Conservation (phyloP, 2,888 invertebrate species). For the Drosophila limbata region DNA sequence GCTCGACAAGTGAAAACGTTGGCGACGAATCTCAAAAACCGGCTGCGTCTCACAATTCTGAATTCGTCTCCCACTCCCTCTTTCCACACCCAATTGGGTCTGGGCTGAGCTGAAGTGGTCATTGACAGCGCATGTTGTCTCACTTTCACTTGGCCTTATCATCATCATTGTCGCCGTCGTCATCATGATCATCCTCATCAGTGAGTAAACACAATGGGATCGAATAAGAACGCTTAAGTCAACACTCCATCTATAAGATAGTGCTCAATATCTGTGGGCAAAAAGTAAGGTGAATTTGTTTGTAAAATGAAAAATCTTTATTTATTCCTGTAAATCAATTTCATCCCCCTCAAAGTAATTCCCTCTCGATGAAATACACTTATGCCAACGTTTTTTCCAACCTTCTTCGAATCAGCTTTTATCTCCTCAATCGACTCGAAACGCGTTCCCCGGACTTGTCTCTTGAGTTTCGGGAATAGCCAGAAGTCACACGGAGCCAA, state of each 20-base stretch:
- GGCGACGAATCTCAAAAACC: conserved; percentile 42
- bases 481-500: too few relatives aligned
- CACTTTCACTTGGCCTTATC: conserved; percentile 47
- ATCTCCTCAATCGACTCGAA: too few relatives aligned
- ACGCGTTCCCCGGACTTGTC: too few relatives aligned
- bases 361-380: too few relatives aligned
- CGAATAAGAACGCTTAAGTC: not conserved
- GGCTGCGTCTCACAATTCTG: conserved; percentile 43
- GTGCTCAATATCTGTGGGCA: too few relatives aligned
- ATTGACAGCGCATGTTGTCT: conserved; percentile 42
- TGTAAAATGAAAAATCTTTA: too few relatives aligned
- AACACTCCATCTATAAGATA: not conserved
- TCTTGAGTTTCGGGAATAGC: too few relatives aligned
- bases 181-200: conserved; percentile 6
- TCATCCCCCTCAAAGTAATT: too few relatives aligned
- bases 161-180: conserved; percentile 15
- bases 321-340: too few relatives aligned
- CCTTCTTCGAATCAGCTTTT: too few relatives aligned
- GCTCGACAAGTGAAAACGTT: conserved; percentile 58
- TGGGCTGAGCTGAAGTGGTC: conserved; percentile 36
- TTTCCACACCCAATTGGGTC: conserved; percentile 24
- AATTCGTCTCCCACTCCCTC: conserved; percentile 14
- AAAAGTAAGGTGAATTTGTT: too few relatives aligned
- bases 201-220: conserved; percentile 4
- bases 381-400: too few relatives aligned